Evolutionary conservation across 2,888 invertebrate species (phyloP).

Genomic region (Conomelus anceps): DNA sequence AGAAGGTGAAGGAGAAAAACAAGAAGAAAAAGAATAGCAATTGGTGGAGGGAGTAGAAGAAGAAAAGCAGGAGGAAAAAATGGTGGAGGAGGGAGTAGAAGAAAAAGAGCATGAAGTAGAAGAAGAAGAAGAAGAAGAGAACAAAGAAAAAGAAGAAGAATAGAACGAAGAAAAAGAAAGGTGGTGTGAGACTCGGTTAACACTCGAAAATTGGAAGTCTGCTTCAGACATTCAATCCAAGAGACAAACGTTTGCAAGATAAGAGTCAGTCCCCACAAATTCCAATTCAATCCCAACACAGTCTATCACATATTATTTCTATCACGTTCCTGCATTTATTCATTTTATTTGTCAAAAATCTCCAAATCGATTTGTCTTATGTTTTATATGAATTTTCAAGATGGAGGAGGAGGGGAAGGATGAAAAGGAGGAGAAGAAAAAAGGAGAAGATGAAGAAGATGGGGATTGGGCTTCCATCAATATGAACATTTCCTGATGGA

Average conservation of each 20-base stretch:
- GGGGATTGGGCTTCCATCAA: too few relatives aligned
- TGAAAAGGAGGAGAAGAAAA: too few relatives aligned
- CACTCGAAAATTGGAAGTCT: neutral
- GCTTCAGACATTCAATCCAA: neutral
- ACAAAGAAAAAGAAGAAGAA: neutral
- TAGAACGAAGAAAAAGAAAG: neutral
- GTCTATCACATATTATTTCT: neutral
- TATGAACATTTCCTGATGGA: too few relatives aligned
- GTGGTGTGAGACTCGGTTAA: neutral
- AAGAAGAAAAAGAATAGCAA: neutral
- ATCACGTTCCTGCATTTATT: neutral
- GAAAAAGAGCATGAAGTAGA: too few relatives aligned
- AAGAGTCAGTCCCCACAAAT: neutral
- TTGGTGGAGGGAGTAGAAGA: too few relatives aligned
- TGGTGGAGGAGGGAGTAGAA: too few relatives aligned
- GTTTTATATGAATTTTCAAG: too few relatives aligned
- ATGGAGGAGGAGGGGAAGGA: too few relatives aligned
- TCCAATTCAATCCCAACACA: neutral
- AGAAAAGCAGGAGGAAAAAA: too few relatives aligned
- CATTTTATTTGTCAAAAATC: neutral
- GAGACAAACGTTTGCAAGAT: neutral
- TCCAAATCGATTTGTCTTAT: too few relatives aligned
- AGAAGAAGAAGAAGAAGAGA: neutral
- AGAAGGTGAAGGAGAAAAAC: neutral
- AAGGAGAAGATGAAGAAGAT: too few relatives aligned